phyloP scores from a whole-genome alignment of 2,888 invertebrate genomes.

The Leptopilina drosophilae region DNA sequence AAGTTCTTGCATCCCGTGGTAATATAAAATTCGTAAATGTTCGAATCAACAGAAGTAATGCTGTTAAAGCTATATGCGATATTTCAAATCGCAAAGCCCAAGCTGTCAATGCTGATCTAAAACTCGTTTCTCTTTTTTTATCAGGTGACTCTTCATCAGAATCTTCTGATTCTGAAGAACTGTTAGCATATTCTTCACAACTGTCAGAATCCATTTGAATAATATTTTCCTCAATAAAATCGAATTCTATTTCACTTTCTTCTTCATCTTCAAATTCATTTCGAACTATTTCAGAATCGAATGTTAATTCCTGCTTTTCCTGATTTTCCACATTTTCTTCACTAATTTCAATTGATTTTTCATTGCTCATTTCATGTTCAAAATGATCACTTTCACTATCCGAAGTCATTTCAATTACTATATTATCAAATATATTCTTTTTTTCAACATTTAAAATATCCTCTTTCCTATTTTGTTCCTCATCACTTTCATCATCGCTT shows the following conservation, averaged over 20 bases:
- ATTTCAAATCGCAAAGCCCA: not conserved
- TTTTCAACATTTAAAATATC: not conserved
- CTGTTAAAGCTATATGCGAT: not conserved
- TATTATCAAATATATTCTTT: not conserved
- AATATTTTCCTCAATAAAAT: not conserved
- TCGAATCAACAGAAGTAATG: not conserved
- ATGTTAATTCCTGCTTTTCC: not conserved
- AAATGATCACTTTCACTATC: conserved; percentile 2
- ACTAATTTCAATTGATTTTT: not conserved
- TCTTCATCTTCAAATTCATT: not conserved
- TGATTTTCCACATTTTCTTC: not conserved
- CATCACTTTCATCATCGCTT: not conserved
- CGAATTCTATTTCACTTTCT: not conserved
- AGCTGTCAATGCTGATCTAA: not conserved
- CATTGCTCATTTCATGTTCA: not conserved
- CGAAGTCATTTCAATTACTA: not conserved
- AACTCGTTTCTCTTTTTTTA: not conserved
- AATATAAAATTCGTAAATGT: not conserved
- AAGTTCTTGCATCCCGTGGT: conserved; percentile 1
- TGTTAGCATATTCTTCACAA: not conserved
- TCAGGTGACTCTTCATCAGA: not conserved
- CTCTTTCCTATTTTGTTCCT: not conserved
- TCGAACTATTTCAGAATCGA: not conserved
- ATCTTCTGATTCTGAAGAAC: not conserved
- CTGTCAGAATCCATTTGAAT: not conserved